Evolutionary conservation across 2,113 vertebrate species (phyloP), one percentile per base, ranked within the genome.

Genomic region (Myotis brandtii): DNA sequence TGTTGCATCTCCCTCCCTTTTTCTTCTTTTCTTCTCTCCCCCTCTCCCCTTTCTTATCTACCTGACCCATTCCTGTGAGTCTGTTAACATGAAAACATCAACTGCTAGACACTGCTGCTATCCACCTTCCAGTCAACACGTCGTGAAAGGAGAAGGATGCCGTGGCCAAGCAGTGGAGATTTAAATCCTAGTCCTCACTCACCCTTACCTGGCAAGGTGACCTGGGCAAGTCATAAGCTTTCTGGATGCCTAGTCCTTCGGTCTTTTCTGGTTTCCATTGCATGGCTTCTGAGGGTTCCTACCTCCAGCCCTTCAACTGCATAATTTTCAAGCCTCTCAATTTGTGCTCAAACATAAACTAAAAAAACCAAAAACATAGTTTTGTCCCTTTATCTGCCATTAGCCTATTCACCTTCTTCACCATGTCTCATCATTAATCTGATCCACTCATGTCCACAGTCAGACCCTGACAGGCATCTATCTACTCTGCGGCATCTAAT

Each of bases 81-180:
- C 59, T 88, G 9, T 73, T 76, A 72, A 95, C 89, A 88, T 62
- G 48, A 95, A 90, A 85, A 82, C 62, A 92, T 32, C 56, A 62
- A 46, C 23, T 27, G 18, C 27, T 48, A 18, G 18, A 43, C 50
- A 27, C 6, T 77, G 43, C 32, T 48, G 18, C 12, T n/a, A 50
- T 14, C 52, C 14, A 37, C 16, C 59, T 75, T 81, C 48, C 69
- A 66, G 37, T 16, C 43, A 76, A 48, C 30, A 90, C 21, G 18
- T 43, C 17, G 7, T 11, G 20, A 77, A 16, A 54, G 23, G 16
- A 77, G 23, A 70, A 67, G 14, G n/a, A 52, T 32, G 23, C 21
- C 20, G 16, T 5, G 34, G 20, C 10, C 50, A 77, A 83, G 54
- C 54, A 30, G 18, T 27, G 48, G 10, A 84, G 66, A 75, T 14